Conservation (phyloP, 1,140 invertebrate species). For the Berghia stephanieae region DNA sequence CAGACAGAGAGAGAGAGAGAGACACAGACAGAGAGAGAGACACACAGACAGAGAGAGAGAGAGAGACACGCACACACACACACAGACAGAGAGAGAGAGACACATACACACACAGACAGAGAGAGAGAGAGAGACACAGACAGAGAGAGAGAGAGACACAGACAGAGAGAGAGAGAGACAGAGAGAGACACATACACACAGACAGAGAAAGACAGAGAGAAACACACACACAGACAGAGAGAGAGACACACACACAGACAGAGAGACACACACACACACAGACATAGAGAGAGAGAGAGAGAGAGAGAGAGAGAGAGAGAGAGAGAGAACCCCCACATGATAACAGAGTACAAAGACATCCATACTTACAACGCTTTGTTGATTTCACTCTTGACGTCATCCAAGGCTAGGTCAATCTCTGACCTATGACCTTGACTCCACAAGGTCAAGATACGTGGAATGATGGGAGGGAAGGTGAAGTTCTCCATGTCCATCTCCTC, state of each 20-base stretch:
- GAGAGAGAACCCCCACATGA: not conserved
- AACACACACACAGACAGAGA: no score
- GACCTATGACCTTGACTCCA: conserved; percentile 1
- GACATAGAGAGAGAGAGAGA: no score
- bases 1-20: no score
- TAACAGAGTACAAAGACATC: not conserved
- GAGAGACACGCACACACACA: no score
- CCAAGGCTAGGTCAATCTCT: not conserved
- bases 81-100: no score
- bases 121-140: conserved; percentile 33
- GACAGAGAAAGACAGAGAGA: no score
- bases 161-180: not conserved
- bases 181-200: no score
- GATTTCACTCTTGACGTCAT: not conserved
- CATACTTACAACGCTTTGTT: conserved; percentile 11
- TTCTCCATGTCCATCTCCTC: conserved; percentile 36
- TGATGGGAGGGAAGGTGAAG: conserved; percentile 39
- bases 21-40: no score
- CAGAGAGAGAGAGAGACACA: not conserved
- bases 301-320: conserved; percentile 32
- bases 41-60: no score
- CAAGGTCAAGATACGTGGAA: conserved; percentile 31
- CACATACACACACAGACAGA: no score
- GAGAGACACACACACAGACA: no score
- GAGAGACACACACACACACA: no score